These are phyloP conservation scores for Chrysogorgia sp. DNA, from an alignment of 92 coral and sea anemone species.

Conservation along the genomic window DNA sequence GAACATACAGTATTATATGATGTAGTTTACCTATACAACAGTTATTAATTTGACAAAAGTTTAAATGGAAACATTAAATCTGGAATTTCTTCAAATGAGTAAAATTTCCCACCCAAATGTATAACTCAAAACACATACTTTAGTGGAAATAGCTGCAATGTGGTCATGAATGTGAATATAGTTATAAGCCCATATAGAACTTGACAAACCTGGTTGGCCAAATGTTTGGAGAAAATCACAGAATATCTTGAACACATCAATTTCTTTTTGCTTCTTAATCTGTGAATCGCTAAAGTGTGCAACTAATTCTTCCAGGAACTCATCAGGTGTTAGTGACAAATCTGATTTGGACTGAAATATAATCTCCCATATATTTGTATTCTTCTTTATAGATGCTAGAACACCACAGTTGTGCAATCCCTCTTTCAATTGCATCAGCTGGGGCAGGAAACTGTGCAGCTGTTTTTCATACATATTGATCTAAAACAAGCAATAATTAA, in stretches of 20 bases:
- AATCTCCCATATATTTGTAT: neutral
- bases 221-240: neutral
- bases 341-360: neutral
- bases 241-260: neutral
- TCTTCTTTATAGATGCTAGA: neutral
- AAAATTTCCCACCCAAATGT: no score
- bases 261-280: neutral
- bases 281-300: neutral
- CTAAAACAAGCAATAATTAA: no score
- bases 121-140: no score
- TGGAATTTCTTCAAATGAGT: no score
- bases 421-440: neutral
- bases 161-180: no score
- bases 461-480: neutral
- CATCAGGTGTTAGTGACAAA: neutral
- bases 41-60: no score
- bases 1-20: no score
- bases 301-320: neutral
- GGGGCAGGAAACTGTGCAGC: neutral
- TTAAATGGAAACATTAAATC: no score
- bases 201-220: neutral
- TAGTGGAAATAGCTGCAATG: no score
- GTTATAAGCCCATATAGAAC: no score
- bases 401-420: neutral
- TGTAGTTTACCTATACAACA: no score